A percentile compares a stretch with the other conserved stretches of the same genome.
These are phyloP conservation scores for Amorpha juglandis DNA, from an alignment of 2,888 invertebrate species.

Conservation along the genomic window DNA sequence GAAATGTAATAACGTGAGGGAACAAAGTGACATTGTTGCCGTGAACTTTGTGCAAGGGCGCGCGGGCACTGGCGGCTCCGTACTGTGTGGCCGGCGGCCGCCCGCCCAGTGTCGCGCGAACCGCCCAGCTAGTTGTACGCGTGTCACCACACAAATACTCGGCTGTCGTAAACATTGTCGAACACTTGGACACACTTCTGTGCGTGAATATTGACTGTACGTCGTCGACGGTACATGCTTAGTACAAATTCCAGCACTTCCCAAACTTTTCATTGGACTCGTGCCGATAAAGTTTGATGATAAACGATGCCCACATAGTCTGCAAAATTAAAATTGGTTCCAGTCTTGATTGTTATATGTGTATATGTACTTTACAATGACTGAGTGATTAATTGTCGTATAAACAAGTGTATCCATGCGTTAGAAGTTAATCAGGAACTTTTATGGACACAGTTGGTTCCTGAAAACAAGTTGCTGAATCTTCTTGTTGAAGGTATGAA, in stretches of 20 bases:
- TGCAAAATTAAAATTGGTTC: slow-evolving; percentile 12
- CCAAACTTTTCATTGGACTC: background rate
- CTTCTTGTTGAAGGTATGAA: slow-evolving; percentile 38
- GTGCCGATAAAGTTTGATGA: background rate
- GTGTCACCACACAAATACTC: slow-evolving; percentile 42
- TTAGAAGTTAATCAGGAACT: slow-evolving; percentile 31
- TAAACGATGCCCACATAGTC: background rate
- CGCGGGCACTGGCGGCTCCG: slow-evolving; percentile 44
- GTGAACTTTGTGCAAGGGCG: slow-evolving; percentile 79
- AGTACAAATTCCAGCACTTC: background rate
- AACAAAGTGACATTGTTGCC: slow-evolving; percentile 67
- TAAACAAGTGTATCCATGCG: slow-evolving; percentile 14
- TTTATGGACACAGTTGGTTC: slow-evolving; percentile 29
- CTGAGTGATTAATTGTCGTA: slow-evolving; percentile 18
- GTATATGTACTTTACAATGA: slow-evolving; percentile 25
- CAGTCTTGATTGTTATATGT: slow-evolving; percentile 15
- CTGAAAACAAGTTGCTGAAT: slow-evolving; percentile 31
- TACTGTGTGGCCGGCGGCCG: slow-evolving; percentile 54
- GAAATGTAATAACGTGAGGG: slow-evolving; percentile 21
- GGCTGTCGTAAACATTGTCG: slow-evolving; percentile 56
- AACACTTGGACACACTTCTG: slow-evolving; percentile 40
- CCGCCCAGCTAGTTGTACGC: slow-evolving; percentile 68
- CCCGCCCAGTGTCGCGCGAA: slow-evolving; percentile 76
- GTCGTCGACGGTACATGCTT: background rate
- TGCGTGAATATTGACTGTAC: slow-evolving; percentile 40